Evolutionary conservation across 2,113 vertebrate species (phyloP).

Genomic region (Pandion haliaetus): DNA sequence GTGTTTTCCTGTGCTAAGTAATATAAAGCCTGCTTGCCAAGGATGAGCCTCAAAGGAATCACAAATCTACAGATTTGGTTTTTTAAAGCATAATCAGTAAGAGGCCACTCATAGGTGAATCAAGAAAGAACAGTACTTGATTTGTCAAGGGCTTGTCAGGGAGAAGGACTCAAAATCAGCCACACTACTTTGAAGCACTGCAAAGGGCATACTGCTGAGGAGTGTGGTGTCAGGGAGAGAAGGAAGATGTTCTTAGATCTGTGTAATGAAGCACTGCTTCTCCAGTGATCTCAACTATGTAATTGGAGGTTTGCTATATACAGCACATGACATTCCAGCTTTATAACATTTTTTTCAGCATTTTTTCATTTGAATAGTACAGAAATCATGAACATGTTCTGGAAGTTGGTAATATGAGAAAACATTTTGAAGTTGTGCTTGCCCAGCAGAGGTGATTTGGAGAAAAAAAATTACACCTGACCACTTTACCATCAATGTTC

Average conservation of each 20-base stretch:
- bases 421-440: background rate
- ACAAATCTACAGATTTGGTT: background rate
- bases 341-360: background rate
- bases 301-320: background rate
- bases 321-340: background rate
- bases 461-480: constrained; percentile 81
- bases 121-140: background rate
- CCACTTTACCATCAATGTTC: constrained; percentile 76
- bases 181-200: background rate
- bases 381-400: background rate
- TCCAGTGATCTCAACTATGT: background rate
- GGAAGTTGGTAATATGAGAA: background rate
- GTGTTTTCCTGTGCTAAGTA: background rate
- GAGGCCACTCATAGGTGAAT: background rate
- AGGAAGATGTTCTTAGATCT: background rate
- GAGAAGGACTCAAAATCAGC: background rate
- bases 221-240: background rate
- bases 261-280: background rate
- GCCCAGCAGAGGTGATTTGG: constrained; percentile 83
- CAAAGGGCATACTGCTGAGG: background rate
- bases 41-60: background rate
- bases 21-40: background rate
- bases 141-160: background rate
- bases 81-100: background rate
- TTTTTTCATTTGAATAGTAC: background rate